Evolutionary conservation across 2,888 invertebrate genomes (phyloP).

Genomic region (Germaria angustata): DNA sequence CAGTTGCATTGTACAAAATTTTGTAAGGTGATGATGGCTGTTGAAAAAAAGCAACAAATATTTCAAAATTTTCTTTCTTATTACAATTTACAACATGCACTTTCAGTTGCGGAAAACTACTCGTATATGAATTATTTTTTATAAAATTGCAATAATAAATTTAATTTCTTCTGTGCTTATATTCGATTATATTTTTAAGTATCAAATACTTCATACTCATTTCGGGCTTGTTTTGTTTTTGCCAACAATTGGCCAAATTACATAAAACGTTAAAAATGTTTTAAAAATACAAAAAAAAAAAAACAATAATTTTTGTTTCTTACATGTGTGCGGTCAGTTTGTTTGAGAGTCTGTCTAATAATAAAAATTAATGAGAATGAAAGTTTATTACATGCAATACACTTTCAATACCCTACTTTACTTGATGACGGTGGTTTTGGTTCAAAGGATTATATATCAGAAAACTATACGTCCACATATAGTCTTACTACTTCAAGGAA

Average conservation of each 20-base stretch:
- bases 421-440: neutral
- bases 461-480: no score
- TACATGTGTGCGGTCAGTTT: slow-evolving; percentile 36
- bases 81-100: slow-evolving; percentile 29
- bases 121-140: slow-evolving; percentile 16
- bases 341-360: slow-evolving; percentile 22
- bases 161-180: slow-evolving; percentile 15
- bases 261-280: slow-evolving; percentile 47
- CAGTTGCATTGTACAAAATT: slow-evolving; percentile 10
- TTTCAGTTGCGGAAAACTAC: slow-evolving; percentile 62
- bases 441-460: neutral
- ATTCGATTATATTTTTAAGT: slow-evolving; percentile 27
- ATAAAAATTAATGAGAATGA: slow-evolving; percentile 41
- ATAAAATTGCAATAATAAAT: slow-evolving; percentile 30
- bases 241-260: slow-evolving; percentile 43
- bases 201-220: slow-evolving; percentile 8
- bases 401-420: slow-evolving; percentile 9
- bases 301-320: slow-evolving; percentile 11
- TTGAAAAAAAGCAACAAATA: slow-evolving; percentile 24
- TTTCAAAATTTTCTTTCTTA: slow-evolving; percentile 23
- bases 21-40: slow-evolving; percentile 41
- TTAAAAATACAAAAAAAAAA: neutral
- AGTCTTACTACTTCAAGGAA: no score
- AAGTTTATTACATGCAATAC: slow-evolving; percentile 36
- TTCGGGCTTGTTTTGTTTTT: slow-evolving; percentile 11